Percentiles rank a stretch among this genome's conserved stretches.
Conservation (phyloP, 2,797 vertebrate genomes). For the Rhinophrynus dorsalis region DNA sequence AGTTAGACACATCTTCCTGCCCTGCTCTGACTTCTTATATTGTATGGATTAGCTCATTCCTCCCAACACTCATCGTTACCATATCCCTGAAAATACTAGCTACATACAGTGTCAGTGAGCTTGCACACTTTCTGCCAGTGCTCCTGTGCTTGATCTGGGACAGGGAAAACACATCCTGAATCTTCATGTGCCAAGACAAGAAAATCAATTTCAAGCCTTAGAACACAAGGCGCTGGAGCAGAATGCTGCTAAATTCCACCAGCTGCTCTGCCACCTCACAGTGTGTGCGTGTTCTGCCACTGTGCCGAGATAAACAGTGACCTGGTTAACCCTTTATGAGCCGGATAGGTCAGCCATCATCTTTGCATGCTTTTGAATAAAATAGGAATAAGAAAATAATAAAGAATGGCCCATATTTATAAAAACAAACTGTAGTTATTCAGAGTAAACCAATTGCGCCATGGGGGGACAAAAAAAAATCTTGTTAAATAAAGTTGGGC, state of each 20-base stretch:
- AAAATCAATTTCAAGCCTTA: constrained; percentile 62
- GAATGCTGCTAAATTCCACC: constrained; percentile 56
- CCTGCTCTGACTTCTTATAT: too few species aligned
- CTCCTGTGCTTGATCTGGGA: constrained; percentile 26
- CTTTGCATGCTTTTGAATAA: too few species aligned
- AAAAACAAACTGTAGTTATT: too few species aligned
- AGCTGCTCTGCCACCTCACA: constrained; percentile 49
- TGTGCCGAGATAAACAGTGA: constrained; percentile 11
- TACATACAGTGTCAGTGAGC: background rate
- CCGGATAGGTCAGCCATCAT: background rate
- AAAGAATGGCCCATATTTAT: too few species aligned
- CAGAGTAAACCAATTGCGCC: too few species aligned
- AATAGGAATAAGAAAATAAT: too few species aligned
- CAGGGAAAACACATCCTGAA: constrained; percentile 33
- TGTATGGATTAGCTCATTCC: too few species aligned
- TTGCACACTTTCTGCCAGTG: constrained; percentile 16
- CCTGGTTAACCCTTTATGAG: constrained; percentile 38
- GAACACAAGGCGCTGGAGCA: constrained; percentile 53
- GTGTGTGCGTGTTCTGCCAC: constrained; percentile 9
- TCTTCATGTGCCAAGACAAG: constrained; percentile 55
- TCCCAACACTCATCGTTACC: too few species aligned
- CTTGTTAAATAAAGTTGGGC: too few species aligned
- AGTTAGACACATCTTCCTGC: too few species aligned
- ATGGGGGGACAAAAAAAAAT: too few species aligned
- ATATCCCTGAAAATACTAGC: too few species aligned